Evolutionary conservation across 2,888 invertebrate genomes (phyloP).

Genomic region (Cerceris ruficornis): DNA sequence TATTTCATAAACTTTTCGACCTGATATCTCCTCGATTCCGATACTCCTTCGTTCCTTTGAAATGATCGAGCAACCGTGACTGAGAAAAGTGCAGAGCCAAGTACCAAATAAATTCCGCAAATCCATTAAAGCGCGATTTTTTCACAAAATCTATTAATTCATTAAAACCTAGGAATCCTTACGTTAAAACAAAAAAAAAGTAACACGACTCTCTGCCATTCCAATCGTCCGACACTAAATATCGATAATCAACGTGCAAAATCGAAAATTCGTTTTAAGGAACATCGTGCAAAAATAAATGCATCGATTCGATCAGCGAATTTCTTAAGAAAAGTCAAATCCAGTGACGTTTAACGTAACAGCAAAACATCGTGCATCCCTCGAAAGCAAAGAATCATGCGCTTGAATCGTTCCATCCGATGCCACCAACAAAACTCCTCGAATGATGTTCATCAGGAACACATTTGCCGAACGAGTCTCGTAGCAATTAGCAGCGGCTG

Average conservation of each 20-base stretch:
- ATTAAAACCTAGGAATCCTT: neutral
- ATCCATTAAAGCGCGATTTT: slow-evolving; percentile 12
- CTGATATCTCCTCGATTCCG: slow-evolving; percentile 2
- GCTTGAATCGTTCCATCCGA: neutral
- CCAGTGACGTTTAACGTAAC: neutral
- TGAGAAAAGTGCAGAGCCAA: slow-evolving; percentile 27
- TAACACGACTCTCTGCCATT: neutral
- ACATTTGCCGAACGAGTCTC: slow-evolving; percentile 17
- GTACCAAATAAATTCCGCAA: slow-evolving; percentile 3
- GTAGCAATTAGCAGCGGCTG: slow-evolving; percentile 38
- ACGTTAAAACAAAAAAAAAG: neutral
- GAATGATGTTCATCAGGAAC: slow-evolving; percentile 23
- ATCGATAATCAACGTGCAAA: no score
- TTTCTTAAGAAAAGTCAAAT: neutral
- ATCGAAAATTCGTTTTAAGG: neutral
- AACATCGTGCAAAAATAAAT: neutral
- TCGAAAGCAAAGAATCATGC: slow-evolving; percentile 4
- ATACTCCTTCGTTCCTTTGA: slow-evolving; percentile 3
- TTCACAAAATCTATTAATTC: neutral
- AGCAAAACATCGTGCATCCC: neutral
- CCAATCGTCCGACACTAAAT: no score
- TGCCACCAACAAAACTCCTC: slow-evolving; percentile 1
- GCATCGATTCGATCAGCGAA: neutral
- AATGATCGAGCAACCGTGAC: slow-evolving; percentile 30
- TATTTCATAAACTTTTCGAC: neutral